Percentiles rank a stretch among this genome's conserved stretches.
Evolutionary conservation across 2,888 invertebrate genomes (phyloP).

Genomic region (Limenitis camilla): DNA sequence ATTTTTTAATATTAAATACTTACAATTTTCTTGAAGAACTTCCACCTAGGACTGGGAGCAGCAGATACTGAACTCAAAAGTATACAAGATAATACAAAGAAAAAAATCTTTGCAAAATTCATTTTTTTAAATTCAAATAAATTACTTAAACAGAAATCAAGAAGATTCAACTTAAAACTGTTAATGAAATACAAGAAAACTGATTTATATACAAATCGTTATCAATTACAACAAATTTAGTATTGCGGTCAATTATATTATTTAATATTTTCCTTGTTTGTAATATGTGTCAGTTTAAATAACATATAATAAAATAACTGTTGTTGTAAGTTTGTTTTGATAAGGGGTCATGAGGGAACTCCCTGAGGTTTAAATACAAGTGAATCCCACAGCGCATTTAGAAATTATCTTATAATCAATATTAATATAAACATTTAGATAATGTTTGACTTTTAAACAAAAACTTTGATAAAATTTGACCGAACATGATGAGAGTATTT

Average conservation of each 20-base stretch:
- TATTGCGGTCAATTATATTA: too few relatives aligned
- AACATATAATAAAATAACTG: not conserved
- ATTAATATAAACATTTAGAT: too few relatives aligned
- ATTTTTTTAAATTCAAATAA: conserved; percentile 15
- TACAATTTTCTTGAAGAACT: conserved; percentile 49
- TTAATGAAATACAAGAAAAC: too few relatives aligned
- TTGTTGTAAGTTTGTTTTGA: not conserved
- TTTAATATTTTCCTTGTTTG: too few relatives aligned
- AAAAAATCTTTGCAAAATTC: conserved; percentile 27
- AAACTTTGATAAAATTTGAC: too few relatives aligned
- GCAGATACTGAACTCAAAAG: conserved; percentile 35
- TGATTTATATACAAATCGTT: too few relatives aligned
- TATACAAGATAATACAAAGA: conserved; percentile 25
- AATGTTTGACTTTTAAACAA: too few relatives aligned
- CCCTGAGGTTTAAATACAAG: not conserved
- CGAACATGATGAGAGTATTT: not conserved
- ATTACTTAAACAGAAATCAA: too few relatives aligned
- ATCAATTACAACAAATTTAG: too few relatives aligned
- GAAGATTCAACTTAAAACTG: too few relatives aligned
- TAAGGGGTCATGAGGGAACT: conserved; percentile 3
- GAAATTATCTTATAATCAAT: not conserved
- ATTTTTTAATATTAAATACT: conserved; percentile 31
- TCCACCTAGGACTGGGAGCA: conserved; percentile 44
- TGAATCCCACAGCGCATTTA: not conserved
- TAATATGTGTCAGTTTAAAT: not conserved